Conservation (phyloP, 2,888 invertebrate species). For the Melanostoma mellinum region DNA sequence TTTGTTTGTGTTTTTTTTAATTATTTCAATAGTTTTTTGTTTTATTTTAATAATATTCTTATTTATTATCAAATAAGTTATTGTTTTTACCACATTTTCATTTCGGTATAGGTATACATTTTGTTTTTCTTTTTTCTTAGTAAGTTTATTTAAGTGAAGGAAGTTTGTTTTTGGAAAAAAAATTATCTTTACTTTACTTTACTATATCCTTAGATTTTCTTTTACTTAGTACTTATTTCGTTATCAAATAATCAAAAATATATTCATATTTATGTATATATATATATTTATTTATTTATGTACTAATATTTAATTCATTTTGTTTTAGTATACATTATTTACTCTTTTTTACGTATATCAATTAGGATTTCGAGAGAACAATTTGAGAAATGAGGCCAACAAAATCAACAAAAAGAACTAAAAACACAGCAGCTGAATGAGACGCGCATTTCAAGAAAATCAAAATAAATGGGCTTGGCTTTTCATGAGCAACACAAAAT, state of each 20-base stretch:
- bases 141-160: conserved; percentile 61
- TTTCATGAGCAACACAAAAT: conserved; percentile 25
- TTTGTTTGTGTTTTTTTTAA: conserved; percentile 38
- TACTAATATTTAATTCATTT: conserved; percentile 62
- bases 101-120: conserved; percentile 73
- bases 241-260: conserved; percentile 74
- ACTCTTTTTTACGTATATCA: conserved; percentile 70
- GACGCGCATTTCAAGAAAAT: conserved; percentile 38
- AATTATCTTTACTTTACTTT: conserved; percentile 63
- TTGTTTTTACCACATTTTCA: conserved; percentile 72
- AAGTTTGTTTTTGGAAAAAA: conserved; percentile 61
- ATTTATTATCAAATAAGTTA: conserved; percentile 70
- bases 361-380: conserved; percentile 54
- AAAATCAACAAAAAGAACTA: conserved; percentile 13
- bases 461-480: conserved; percentile 68
- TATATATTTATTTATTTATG: conserved; percentile 70
- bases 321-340: conserved; percentile 80
- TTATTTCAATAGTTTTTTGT: conserved; percentile 56
- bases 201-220: conserved; percentile 75
- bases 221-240: conserved; percentile 70
- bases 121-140: conserved; percentile 45
- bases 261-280: conserved; percentile 68
- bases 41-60: conserved; percentile 64
- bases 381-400: conserved; percentile 14
- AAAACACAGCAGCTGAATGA: conserved; percentile 55